Conservation (phyloP, 2,888 invertebrate species). For the Sclerodermus sp. region DNA sequence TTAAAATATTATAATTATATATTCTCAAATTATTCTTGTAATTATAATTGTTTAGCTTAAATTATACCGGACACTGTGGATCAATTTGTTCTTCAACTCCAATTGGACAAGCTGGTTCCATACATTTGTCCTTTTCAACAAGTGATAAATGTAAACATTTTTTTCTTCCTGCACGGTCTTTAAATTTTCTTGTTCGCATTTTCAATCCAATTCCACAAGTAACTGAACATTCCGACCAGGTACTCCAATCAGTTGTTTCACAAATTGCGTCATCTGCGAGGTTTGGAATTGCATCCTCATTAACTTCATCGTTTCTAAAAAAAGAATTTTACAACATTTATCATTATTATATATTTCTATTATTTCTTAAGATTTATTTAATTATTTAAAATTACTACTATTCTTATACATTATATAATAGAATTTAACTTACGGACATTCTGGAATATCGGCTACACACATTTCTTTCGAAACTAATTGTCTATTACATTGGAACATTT, state of each 20-base stretch:
- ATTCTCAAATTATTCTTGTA: background rate
- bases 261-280: slow-evolving; percentile 62
- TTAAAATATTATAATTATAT: background rate
- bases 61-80: slow-evolving; percentile 61
- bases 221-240: slow-evolving; percentile 85
- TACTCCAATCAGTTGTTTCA: slow-evolving; percentile 71
- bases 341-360: no score
- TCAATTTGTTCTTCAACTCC: slow-evolving; percentile 63
- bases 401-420: no score
- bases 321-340: background rate
- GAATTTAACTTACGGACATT: slow-evolving; percentile 69
- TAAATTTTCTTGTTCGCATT: slow-evolving; percentile 71
- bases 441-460: slow-evolving; percentile 77
- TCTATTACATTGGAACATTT: slow-evolving; percentile 68
- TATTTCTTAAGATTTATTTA: no score
- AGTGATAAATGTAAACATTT: slow-evolving; percentile 77
- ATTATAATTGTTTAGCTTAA: no score
- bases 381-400: no score
- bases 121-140: slow-evolving; percentile 81
- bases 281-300: slow-evolving; percentile 45
- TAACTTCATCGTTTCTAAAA: slow-evolving; percentile 38
- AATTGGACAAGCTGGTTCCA: slow-evolving; percentile 69
- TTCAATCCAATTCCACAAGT: slow-evolving; percentile 80
- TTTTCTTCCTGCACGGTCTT: slow-evolving; percentile 74
- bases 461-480: slow-evolving; percentile 80